Evolutionary conservation across 2,888 invertebrate species (phyloP).

Genomic region (Brachyptera putata): DNA sequence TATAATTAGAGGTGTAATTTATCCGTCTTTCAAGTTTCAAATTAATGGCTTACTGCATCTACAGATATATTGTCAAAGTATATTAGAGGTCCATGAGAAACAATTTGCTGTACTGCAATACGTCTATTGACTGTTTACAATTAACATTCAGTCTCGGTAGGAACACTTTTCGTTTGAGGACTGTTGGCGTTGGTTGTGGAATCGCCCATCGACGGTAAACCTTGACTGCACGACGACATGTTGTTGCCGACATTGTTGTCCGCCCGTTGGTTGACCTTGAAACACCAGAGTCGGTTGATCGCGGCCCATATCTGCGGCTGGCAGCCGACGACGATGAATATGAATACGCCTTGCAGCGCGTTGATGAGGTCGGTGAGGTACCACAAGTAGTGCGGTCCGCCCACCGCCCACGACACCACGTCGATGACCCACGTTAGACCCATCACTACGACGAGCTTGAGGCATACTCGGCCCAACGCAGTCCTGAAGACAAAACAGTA

Average conservation of each 20-base stretch:
- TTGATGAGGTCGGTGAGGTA: conserved; percentile 81
- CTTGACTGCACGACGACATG: conserved; percentile 62
- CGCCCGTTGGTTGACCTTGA: conserved; percentile 41
- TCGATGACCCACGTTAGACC: conserved; percentile 74
- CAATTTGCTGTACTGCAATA: too few relatives aligned
- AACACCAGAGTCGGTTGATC: conserved; percentile 61
- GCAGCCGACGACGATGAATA: conserved; percentile 83
- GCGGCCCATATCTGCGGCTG: conserved; percentile 77
- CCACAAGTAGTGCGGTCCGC: conserved; percentile 77
- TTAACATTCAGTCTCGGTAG: conserved; percentile 40
- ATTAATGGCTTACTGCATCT: too few relatives aligned
- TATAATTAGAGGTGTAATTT: too few relatives aligned
- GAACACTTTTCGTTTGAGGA: conserved; percentile 53
- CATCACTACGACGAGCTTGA: conserved; percentile 81
- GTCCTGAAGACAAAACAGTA: conserved; percentile 56
- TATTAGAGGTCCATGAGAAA: too few relatives aligned
- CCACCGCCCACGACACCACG: conserved; percentile 77
- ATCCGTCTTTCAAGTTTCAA: too few relatives aligned
- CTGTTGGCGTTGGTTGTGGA: conserved; percentile 59
- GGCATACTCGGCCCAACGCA: conserved; percentile 75
- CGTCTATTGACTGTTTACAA: too few relatives aligned
- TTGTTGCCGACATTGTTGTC: conserved; percentile 50
- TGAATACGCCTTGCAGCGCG: conserved; percentile 81
- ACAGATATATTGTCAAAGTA: too few relatives aligned
- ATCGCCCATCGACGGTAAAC: conserved; percentile 75